Conservation (phyloP, 2,888 invertebrate species). For the Oscheius myriophilus region DNA sequence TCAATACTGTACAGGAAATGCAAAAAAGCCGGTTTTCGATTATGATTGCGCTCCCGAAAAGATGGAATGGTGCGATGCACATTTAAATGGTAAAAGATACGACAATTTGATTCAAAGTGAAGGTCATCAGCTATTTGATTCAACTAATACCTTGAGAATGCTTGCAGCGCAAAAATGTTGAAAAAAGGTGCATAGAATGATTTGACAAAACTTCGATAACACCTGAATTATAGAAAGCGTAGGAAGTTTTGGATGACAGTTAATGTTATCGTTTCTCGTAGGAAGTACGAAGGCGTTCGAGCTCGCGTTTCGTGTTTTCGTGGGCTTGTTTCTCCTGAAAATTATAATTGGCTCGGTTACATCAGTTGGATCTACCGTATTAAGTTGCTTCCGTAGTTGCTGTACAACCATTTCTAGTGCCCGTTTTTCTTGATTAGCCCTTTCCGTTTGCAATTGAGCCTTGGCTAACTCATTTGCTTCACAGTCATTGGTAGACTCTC, state of each 20-base stretch:
- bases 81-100: too few species aligned
- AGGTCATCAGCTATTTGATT: constrained; percentile 26
- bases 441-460: constrained; percentile 42
- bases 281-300: constrained; percentile 48
- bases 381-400: constrained; percentile 49
- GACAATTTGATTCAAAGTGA: constrained; percentile 22
- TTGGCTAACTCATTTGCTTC: constrained; percentile 40
- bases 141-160: constrained; percentile 15
- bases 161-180: constrained; percentile 6
- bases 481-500: constrained; percentile 50
- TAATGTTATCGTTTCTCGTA: constrained; percentile 35
- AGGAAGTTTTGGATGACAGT: not conserved
- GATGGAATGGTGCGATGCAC: too few species aligned
- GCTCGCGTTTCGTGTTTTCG: constrained; percentile 50
- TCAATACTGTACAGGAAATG: too few species aligned
- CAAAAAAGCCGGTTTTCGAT: too few species aligned
- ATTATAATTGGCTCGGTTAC: not conserved
- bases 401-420: constrained; percentile 49
- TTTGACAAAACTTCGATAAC: not conserved
- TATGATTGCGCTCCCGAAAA: too few species aligned
- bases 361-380: constrained; percentile 32
- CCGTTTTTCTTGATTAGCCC: constrained; percentile 47
- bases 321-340: constrained; percentile 52
- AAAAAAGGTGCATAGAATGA: too few species aligned
- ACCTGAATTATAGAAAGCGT: not conserved